phyloP scores from a whole-genome alignment of 2,888 invertebrate species.

The Drosophila paracracens region DNA sequence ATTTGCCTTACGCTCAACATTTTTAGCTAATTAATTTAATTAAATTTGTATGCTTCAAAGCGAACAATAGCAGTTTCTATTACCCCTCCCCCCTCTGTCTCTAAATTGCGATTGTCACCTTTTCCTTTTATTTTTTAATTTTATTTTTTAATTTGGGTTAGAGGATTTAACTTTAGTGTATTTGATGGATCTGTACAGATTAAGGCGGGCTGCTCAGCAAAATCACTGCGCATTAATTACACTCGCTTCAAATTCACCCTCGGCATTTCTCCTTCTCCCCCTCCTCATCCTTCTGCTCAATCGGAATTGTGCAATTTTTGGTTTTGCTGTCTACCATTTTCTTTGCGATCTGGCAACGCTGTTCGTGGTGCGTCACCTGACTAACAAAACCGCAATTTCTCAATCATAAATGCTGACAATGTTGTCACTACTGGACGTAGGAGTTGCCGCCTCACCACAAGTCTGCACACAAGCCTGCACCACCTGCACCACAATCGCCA shows the following conservation, averaged over 20 bases:
- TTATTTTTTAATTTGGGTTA: background rate
- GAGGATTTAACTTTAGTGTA: constrained; percentile 7
- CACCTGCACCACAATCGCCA: constrained; percentile 24
- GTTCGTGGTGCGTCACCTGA: constrained; percentile 11
- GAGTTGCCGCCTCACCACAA: background rate
- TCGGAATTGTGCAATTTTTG: background rate
- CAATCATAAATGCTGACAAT: constrained; percentile 62
- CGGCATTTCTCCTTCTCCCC: background rate
- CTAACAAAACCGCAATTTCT: constrained; percentile 49
- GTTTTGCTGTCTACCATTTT: background rate
- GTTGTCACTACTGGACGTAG: constrained; percentile 30
- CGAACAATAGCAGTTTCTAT: constrained; percentile 12
- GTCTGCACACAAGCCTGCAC: background rate
- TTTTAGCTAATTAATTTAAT: constrained; percentile 69
- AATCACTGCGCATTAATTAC: background rate
- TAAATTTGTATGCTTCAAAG: constrained; percentile 62
- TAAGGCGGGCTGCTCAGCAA: constrained; percentile 2
- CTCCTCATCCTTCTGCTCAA: background rate
- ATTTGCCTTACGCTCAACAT: constrained; percentile 54
- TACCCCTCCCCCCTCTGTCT: background rate
- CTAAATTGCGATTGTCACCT: constrained; percentile 52
- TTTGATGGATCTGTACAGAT: constrained; percentile 47
- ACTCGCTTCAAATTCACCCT: background rate
- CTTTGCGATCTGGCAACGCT: constrained; percentile 24
- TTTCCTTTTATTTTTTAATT: constrained; percentile 15